Evolutionary conservation across 2,113 vertebrate genomes (phyloP).

Genomic region (Pangasianodon hypophthalmus): DNA sequence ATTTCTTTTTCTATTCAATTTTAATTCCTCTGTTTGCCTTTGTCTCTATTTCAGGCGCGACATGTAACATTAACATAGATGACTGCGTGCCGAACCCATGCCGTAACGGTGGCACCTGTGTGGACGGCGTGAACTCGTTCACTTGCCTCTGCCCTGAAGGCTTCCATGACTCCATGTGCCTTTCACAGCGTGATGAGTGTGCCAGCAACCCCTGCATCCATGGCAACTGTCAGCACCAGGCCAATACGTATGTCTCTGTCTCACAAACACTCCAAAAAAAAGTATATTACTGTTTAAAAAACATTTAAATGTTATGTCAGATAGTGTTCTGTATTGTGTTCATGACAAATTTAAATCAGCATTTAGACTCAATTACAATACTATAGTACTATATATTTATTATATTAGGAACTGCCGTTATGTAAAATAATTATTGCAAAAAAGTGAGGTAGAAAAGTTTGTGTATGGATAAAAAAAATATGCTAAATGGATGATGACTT

Average conservation of each 20-base stretch:
- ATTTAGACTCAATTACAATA: not conserved
- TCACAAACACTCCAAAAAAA: not conserved
- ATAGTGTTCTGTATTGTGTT: not conserved
- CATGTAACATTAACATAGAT: slow-evolving; percentile 90
- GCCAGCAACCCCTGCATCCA: slow-evolving; percentile 93
- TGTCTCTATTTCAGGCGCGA: slow-evolving; percentile 73
- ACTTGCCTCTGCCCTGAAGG: slow-evolving; percentile 89
- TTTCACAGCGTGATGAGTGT: slow-evolving; percentile 92
- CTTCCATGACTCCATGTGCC: slow-evolving; percentile 86
- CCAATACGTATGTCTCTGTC: slow-evolving; percentile 80
- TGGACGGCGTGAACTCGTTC: slow-evolving; percentile 85
- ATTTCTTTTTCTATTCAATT: not conserved
- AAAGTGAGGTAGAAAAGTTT: not conserved
- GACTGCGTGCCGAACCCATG: slow-evolving; percentile 87
- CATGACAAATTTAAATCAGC: not conserved
- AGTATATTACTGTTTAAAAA: not conserved
- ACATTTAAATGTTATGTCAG: not conserved
- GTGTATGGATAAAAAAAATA: not conserved
- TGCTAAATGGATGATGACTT: not conserved
- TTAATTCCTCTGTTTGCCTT: not conserved
- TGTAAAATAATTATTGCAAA: not conserved
- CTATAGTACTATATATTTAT: not conserved
- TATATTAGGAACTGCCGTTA: not conserved
- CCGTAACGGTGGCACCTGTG: slow-evolving; percentile 89
- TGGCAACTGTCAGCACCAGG: slow-evolving; percentile 82